Evolutionary conservation across 2,113 vertebrate species (phyloP).

Genomic region (Hydropotes inermis): DNA sequence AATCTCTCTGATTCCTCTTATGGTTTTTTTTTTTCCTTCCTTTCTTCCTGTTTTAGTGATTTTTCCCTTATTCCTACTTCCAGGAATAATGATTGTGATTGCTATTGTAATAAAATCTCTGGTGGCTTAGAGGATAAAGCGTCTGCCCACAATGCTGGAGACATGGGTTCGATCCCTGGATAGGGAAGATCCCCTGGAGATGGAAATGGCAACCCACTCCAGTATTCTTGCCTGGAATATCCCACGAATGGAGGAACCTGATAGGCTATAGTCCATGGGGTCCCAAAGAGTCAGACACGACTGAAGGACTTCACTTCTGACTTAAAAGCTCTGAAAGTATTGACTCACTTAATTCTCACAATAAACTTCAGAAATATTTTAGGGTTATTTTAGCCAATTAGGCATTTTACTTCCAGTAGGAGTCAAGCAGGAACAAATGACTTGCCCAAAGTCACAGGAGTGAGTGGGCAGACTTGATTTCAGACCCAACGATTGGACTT

Average conservation of each 20-base stretch:
- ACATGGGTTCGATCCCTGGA: no score
- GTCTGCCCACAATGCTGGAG: no score
- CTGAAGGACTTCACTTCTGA: no score
- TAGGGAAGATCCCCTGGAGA: no score
- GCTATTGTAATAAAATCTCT: not conserved
- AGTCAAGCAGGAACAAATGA: not conserved
- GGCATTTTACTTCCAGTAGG: not conserved
- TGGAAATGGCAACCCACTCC: no score
- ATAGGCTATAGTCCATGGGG: no score
- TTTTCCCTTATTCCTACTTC: not conserved
- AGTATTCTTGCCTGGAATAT: no score
- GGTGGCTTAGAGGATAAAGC: no score
- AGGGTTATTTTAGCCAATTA: not conserved
- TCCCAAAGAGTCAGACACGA: rapidly evolving
- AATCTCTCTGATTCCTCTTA: not conserved
- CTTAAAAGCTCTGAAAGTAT: not conserved
- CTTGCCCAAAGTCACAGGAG: not conserved
- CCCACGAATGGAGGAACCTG: no score
- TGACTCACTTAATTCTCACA: not conserved
- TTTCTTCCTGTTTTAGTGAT: not conserved
- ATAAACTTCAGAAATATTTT: not conserved
- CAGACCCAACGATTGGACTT: not conserved
- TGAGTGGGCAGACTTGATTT: no score
- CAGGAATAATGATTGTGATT: not conserved
- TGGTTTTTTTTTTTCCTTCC: not conserved